A percentile compares a stretch with the other conserved stretches of the same genome.
Conservation (phyloP, 2,888 invertebrate genomes). For the Brachylomia viminalis region DNA sequence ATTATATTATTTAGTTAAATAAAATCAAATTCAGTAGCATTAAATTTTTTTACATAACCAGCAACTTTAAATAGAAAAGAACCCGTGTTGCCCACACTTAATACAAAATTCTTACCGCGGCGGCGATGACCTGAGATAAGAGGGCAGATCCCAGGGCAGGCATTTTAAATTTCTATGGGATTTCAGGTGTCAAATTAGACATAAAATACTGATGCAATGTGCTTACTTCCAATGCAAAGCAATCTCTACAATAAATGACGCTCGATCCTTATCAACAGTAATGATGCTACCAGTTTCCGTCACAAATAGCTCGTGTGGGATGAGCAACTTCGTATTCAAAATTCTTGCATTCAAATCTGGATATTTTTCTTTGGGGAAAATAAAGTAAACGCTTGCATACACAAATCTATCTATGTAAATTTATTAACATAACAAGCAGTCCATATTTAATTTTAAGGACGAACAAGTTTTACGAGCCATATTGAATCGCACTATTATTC, state of each 20-base stretch:
- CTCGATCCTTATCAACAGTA: slow-evolving; percentile 56
- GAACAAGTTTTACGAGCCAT: slow-evolving; percentile 57
- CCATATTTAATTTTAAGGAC: slow-evolving; percentile 61
- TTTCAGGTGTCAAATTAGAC: slow-evolving; percentile 48
- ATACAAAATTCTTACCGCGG: slow-evolving; percentile 38
- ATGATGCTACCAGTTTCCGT: slow-evolving; percentile 39
- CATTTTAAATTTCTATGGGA: slow-evolving; percentile 50
- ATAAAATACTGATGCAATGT: slow-evolving; percentile 48
- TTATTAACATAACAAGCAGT: slow-evolving; percentile 57
- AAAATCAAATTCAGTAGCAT: background rate
- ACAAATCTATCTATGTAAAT: slow-evolving; percentile 52
- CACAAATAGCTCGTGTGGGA: slow-evolving; percentile 52
- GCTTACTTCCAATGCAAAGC: slow-evolving; percentile 40
- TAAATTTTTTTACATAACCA: background rate
- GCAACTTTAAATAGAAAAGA: background rate
- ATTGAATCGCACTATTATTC: slow-evolving; percentile 63
- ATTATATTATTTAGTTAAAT: background rate
- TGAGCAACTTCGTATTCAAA: slow-evolving; percentile 38
- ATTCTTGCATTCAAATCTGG: slow-evolving; percentile 54
- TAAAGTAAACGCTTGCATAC: slow-evolving; percentile 34
- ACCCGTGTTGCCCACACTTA: background rate
- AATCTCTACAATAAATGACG: slow-evolving; percentile 43
- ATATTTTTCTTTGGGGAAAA: slow-evolving; percentile 33
- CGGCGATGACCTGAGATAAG: slow-evolving; percentile 47
- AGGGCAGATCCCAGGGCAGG: slow-evolving; percentile 37